These are phyloP conservation scores for Falcaria lacertinaria DNA, from an alignment of 2,888 invertebrate genomes.

Conservation along the genomic window DNA sequence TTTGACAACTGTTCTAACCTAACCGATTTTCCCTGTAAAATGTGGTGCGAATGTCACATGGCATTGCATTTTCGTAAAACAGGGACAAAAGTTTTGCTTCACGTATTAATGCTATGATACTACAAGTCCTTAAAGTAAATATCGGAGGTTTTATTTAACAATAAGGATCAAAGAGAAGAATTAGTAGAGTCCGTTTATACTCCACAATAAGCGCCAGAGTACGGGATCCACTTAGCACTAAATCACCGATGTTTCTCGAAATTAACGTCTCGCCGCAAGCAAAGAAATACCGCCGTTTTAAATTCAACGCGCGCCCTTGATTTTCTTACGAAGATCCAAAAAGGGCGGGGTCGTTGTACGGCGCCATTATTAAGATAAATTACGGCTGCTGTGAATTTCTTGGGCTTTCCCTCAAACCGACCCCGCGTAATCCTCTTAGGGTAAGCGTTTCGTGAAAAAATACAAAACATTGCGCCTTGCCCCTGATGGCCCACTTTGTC, in stretches of 20 bases:
- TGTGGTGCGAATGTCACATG: too few relatives aligned
- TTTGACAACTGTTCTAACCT: too few relatives aligned
- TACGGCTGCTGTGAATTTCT: slow-evolving; percentile 49
- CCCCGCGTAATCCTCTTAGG: slow-evolving; percentile 50
- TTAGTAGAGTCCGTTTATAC: background rate
- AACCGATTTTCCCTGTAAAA: too few relatives aligned
- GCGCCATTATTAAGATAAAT: slow-evolving; percentile 71
- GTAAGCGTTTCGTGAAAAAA: slow-evolving; percentile 44
- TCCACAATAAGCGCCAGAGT: slow-evolving; percentile 19
- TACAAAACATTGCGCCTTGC: slow-evolving; percentile 29
- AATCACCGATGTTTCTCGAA: slow-evolving; percentile 60
- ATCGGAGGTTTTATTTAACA: background rate
- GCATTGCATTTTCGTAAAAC: too few relatives aligned
- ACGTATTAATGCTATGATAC: too few relatives aligned
- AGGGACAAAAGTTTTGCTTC: too few relatives aligned
- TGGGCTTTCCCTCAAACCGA: slow-evolving; percentile 15
- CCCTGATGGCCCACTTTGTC: slow-evolving; percentile 11
- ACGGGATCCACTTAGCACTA: slow-evolving; percentile 44
- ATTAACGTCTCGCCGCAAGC: slow-evolving; percentile 48
- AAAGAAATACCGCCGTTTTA: slow-evolving; percentile 54
- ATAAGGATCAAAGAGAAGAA: background rate
- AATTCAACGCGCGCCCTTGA: slow-evolving; percentile 50
- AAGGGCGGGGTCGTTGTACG: slow-evolving; percentile 58
- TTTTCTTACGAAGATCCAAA: slow-evolving; percentile 58
- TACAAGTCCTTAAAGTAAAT: too few relatives aligned